These are phyloP conservation scores for Leptinotarsa texana DNA, from an alignment of 1,140 invertebrate species.

Conservation along the genomic window DNA sequence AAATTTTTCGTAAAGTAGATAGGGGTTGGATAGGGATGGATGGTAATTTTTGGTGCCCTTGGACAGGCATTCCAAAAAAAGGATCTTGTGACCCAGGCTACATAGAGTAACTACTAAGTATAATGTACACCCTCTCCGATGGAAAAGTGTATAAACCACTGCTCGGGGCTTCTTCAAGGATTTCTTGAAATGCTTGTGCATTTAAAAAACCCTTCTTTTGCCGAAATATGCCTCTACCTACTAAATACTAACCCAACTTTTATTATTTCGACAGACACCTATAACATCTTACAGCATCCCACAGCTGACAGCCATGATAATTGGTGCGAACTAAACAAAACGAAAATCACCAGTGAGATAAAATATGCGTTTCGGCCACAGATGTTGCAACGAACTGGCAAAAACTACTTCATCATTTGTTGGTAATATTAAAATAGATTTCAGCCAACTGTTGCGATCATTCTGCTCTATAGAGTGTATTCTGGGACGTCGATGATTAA, in stretches of 20 bases:
- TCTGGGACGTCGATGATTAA: background rate
- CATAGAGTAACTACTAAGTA: no score
- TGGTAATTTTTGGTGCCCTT: no score
- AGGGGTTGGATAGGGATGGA: no score
- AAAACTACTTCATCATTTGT: conserved; percentile 24
- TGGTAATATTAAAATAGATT: conserved; percentile 14
- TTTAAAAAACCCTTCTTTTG: no score
- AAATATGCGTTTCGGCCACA: conserved; percentile 36
- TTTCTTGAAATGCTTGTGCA: no score
- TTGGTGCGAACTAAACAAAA: conserved; percentile 42
- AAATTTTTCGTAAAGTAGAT: no score
- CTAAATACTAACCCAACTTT: background rate
- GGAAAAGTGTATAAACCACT: no score
- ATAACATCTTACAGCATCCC: conserved; percentile 34
- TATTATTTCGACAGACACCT: conserved; percentile 31
- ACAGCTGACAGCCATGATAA: conserved; percentile 43
- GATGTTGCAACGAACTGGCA: conserved; percentile 32
- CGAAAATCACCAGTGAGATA: conserved; percentile 39
- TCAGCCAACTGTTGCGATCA: conserved; percentile 31
- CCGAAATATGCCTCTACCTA: background rate
- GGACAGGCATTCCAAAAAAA: no score
- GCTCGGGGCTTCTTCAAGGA: no score
- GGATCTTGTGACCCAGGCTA: no score
- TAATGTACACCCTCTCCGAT: no score
- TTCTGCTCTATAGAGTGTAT: background rate